Evolutionary conservation across 2,888 invertebrate genomes (phyloP), one percentile per base, ranked within the genome.

Genomic region (Hymenopus coronatus): DNA sequence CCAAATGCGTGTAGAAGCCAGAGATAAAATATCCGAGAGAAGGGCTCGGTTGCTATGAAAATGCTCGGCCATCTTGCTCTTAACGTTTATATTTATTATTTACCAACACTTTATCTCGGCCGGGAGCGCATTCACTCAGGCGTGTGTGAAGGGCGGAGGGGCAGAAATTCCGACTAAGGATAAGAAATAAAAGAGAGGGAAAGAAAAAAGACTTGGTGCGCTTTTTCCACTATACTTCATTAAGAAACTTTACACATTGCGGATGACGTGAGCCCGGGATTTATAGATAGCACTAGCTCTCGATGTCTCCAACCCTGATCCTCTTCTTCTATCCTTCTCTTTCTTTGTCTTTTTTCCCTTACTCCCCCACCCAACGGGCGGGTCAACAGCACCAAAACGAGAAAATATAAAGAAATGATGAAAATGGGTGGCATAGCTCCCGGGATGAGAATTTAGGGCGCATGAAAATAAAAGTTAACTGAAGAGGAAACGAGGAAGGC

Each of bases 371-470:
- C 54, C 54, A 70, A 20, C 54, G 25, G 54, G 30, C n/a, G 87
- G 87, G 87, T 87, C 87, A 87, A 87, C 87, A 87, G 87, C 87
- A 87, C 82, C 87, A 87, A 87, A 87, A 87, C 87, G 87, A 87
- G 87, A 87, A 87, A 87, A 87, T 87, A 87, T 87, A 87, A 87
- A 87, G 87, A 87, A 87, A 87, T 87, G 87, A 87, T 87, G 87
- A 87, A 87, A 87, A 87, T 87, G 87, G 87, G 87, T 82, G 87
- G 87, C 82, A 82, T 87, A 30, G 20, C 28, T 33, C 33, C 25
- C 25, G 84, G 33, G 87, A 82, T 87, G 87, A 87, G 87, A 82
- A 87, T 87, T 87, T 87, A 87, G 82, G 87, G 87, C n/a, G 85
- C 87, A 88, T 88, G 88, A 88, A 54, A 88, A 88, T 88, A 83